Evolutionary conservation across 2,797 vertebrate species (phyloP).

Genomic region (Gymnocypris eckloni): DNA sequence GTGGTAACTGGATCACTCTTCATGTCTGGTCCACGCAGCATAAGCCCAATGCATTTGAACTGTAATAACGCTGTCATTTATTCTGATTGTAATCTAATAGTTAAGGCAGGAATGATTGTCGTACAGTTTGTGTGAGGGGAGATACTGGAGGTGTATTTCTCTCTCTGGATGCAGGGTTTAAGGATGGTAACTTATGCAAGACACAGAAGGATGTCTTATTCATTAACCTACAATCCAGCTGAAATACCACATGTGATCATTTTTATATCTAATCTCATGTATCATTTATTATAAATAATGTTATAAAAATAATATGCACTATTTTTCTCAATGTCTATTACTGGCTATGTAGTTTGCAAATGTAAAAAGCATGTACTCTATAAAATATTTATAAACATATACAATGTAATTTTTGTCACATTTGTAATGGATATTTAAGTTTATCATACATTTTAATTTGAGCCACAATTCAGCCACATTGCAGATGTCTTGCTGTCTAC

Average conservation of each 20-base stretch:
- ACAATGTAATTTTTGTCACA: background rate
- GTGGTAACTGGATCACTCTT: conserved; percentile 9
- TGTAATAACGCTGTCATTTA: background rate
- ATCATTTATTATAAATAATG: background rate
- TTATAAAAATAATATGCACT: background rate
- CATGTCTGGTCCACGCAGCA: background rate
- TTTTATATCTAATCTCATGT: background rate
- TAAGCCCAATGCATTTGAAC: conserved; percentile 5
- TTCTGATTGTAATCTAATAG: conserved; percentile 36
- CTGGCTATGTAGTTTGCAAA: background rate
- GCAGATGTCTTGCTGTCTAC: background rate
- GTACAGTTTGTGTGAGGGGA: background rate
- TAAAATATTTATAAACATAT: background rate
- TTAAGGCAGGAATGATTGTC: background rate
- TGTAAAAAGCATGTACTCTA: background rate
- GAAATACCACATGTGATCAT: background rate
- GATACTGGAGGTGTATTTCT: background rate
- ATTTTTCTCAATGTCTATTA: background rate
- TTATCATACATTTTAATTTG: background rate
- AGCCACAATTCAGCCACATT: background rate
- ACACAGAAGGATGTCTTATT: background rate
- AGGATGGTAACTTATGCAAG: background rate
- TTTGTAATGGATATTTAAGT: background rate
- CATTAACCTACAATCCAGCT: background rate
- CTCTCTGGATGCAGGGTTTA: background rate